Percentiles rank a stretch among this genome's conserved stretches.
These are phyloP conservation scores for Mycalesis mineus DNA, from an alignment of 2,888 invertebrate genomes.

Conservation along the genomic window DNA sequence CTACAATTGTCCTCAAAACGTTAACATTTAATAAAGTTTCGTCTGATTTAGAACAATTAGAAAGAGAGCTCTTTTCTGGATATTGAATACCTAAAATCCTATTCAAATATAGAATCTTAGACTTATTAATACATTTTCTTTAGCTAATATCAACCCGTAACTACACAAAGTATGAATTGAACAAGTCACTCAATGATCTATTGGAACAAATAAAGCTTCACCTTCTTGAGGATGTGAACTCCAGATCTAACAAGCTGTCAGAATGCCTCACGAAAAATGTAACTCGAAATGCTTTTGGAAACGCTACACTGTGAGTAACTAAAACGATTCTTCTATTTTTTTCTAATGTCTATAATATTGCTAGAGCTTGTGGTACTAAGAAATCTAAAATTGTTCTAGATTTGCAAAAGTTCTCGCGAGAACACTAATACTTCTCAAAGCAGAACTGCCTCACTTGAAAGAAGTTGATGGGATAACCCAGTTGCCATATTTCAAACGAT, in stretches of 20 bases:
- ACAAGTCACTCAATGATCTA: slow-evolving; percentile 64
- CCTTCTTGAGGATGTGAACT: slow-evolving; percentile 52
- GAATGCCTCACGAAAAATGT: slow-evolving; percentile 55
- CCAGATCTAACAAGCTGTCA: slow-evolving; percentile 45
- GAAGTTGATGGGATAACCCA: slow-evolving; percentile 53
- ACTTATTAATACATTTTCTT: background rate
- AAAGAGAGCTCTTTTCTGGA: too few relatives aligned
- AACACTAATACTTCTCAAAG: slow-evolving; percentile 47
- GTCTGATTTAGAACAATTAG: too few relatives aligned
- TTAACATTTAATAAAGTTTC: too few relatives aligned
- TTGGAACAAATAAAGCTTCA: slow-evolving; percentile 56
- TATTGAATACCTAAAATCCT: too few relatives aligned
- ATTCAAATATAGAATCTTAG: too few relatives aligned
- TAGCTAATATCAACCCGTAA: slow-evolving; percentile 68
- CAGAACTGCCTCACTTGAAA: slow-evolving; percentile 56
- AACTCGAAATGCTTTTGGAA: slow-evolving; percentile 51
- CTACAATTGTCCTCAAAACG: too few relatives aligned
- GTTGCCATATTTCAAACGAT: slow-evolving; percentile 44
- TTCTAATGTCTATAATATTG: background rate
- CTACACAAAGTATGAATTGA: slow-evolving; percentile 69
- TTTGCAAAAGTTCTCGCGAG: slow-evolving; percentile 49
- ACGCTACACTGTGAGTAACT: slow-evolving; percentile 58
- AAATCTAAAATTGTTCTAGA: slow-evolving; percentile 37
- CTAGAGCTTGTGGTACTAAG: background rate
- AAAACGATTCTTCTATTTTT: background rate